Evolutionary conservation across 2,113 vertebrate genomes (phyloP).

Genomic region (Chlorodrepanis virens): DNA sequence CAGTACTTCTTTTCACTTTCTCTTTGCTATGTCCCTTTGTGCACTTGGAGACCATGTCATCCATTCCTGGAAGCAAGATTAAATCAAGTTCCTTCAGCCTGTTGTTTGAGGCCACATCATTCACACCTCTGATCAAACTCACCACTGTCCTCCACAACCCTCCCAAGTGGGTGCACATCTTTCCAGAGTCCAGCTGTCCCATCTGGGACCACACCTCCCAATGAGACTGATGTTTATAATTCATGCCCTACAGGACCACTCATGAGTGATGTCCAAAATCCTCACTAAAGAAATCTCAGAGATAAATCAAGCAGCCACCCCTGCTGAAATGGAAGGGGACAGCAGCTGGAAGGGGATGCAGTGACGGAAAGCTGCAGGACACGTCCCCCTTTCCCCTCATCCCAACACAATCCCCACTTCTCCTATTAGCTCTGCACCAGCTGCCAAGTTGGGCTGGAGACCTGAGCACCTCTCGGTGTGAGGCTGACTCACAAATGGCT

Average conservation of each 20-base stretch:
- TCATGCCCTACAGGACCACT: background rate
- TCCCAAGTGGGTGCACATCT: background rate
- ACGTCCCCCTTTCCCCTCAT: background rate
- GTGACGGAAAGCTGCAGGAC: background rate
- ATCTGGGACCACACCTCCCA: background rate
- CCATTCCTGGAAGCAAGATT: background rate
- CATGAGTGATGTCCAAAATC: background rate
- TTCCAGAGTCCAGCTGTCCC: background rate
- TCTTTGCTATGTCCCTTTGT: background rate
- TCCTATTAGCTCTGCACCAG: background rate
- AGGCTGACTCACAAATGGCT: background rate
- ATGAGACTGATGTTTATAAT: background rate
- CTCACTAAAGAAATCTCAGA: background rate
- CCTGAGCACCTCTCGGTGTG: background rate
- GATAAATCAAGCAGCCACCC: background rate
- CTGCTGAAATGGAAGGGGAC: background rate
- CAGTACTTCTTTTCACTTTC: slow-evolving; percentile 37
- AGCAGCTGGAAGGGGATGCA: background rate
- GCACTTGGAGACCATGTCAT: background rate
- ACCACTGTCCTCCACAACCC: background rate
- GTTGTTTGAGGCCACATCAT: background rate
- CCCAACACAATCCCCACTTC: background rate
- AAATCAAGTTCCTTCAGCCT: background rate
- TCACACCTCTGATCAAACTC: background rate
- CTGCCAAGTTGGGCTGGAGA: background rate